Base-by-base conservation (phyloP, 1,140 invertebrate genomes). In the Leptopilina clavipes region DNA sequence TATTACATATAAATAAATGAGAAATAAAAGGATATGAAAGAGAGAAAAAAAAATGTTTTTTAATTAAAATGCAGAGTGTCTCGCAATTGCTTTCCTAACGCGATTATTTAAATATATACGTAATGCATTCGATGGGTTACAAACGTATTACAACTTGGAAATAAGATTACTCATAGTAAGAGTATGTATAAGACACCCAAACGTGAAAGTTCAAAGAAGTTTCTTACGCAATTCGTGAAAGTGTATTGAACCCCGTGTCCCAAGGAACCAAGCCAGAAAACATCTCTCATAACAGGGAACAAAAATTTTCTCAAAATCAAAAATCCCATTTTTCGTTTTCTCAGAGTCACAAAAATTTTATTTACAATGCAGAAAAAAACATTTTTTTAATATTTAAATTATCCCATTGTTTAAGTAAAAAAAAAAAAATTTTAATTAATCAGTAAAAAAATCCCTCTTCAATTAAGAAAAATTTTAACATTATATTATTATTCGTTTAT, bases 201-300 rank as follows among this genome's bases (percentile, higher is more conserved):
- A 77, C 81, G 88, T 87, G 88, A 89, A 89, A 89, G 88, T 87
- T 86, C 81, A 85, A 78, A 81, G 73, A 76, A 71, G 76, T 76
- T 78, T 31, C 72, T 88, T 88, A 85, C 78, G 82, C 81, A 87
- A 87, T 84, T n/a, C 72, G 77, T 84, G 78, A 85, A 77, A 86
- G 82, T 80, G 73, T 84, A 80, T 86, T 79, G 84, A 87, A 83
- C 76, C 78, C 75, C n/a, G 48, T 31, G 25, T 52, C 48, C 12
- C 48, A 52, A 59, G 19, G 19, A 59, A 3, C 70, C 40, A 43
- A 25, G 12, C 70, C n/a, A 48, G 52, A 22, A 43, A 59, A 22
- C 48, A 17, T 17, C 48, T 52, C 48, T 17, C n/a, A 8, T 52
- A 17, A 52, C n/a, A 17, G 14, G 48, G 6, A 17, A 52, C 14